Conservation (phyloP, 1,140 invertebrate species). For the Dendroctonus valens region DNA sequence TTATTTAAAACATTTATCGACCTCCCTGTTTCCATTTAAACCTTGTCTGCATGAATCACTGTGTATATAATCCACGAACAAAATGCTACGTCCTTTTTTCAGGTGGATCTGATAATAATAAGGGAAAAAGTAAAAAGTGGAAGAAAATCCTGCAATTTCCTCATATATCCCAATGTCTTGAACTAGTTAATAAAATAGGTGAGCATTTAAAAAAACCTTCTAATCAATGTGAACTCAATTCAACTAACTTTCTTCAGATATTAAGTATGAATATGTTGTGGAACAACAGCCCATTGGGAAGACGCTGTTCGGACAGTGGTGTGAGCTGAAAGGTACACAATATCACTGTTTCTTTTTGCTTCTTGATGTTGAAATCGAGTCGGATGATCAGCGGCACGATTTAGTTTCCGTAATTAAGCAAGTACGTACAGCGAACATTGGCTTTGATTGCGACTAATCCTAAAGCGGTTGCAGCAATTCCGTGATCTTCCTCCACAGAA, state of each 20-base stretch:
- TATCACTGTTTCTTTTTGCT: conserved; percentile 90
- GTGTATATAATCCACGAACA: too few species aligned
- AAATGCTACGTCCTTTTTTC: conserved; percentile 38
- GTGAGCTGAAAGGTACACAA: conserved; percentile 76
- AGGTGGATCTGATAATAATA: conserved; percentile 99
- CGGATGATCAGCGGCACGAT: conserved; percentile 80
- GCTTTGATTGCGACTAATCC: background rate
- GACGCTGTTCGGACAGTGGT: conserved; percentile 92
- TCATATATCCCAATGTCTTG: conserved; percentile 97
- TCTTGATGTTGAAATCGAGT: conserved; percentile 89
- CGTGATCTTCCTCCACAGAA: background rate
- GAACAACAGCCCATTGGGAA: conserved; percentile 98
- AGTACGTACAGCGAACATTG: conserved; percentile 28
- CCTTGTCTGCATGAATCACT: too few species aligned
- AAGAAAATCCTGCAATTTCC: conserved; percentile 99
- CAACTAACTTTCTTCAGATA: conserved; percentile 64
- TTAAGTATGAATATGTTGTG: conserved; percentile 93
- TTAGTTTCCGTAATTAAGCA: conserved; percentile 66
- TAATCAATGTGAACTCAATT: conserved; percentile 13
- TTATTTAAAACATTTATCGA: too few species aligned
- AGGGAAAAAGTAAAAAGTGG: conserved; percentile 99
- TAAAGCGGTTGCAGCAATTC: background rate
- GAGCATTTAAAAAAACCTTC: conserved; percentile 42
- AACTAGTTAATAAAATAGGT: conserved; percentile 96
- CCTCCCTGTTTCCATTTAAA: too few species aligned